These are phyloP conservation scores for Crocidura indochinensis DNA, from an alignment of 2,797 vertebrate genomes.

Conservation along the genomic window DNA sequence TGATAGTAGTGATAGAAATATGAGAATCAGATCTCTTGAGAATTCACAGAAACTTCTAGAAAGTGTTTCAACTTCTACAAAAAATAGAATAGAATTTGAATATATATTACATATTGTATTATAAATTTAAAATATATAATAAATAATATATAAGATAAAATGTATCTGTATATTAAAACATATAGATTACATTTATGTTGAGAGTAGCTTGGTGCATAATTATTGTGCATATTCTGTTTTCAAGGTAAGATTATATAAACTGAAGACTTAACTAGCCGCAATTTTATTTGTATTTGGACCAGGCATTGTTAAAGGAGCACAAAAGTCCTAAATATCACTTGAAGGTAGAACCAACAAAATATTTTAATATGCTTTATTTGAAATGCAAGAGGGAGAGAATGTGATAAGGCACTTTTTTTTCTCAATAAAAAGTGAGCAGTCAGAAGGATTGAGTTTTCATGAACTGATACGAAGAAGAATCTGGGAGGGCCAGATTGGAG, in stretches of 20 bases:
- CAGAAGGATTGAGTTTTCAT: too few relatives aligned
- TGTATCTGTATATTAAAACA: constrained; percentile 52
- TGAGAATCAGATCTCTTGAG: not conserved
- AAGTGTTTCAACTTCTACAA: not conserved
- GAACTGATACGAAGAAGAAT: not conserved
- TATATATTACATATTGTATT: not conserved
- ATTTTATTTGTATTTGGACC: constrained; percentile 55
- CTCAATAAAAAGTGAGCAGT: not conserved
- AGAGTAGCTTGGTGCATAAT: constrained; percentile 27
- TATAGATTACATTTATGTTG: not conserved
- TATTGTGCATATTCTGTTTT: not conserved
- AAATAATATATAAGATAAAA: too few relatives aligned
- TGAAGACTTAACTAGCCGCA: not conserved
- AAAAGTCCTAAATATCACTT: not conserved
- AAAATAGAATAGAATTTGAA: not conserved
- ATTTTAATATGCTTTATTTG: not conserved
- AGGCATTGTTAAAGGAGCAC: constrained; percentile 8
- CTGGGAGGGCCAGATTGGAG: too few relatives aligned
- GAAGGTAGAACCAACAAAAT: not conserved
- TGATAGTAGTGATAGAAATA: not conserved
- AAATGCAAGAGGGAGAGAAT: not conserved
- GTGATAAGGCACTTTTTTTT: not conserved
- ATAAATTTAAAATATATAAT: too few relatives aligned
- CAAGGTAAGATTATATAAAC: not conserved
- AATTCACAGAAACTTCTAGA: not conserved